Percentiles rank a stretch among this genome's conserved stretches.
phyloP scores from a whole-genome alignment of 1,140 invertebrate species.

The Rhagoletis pomonella region DNA sequence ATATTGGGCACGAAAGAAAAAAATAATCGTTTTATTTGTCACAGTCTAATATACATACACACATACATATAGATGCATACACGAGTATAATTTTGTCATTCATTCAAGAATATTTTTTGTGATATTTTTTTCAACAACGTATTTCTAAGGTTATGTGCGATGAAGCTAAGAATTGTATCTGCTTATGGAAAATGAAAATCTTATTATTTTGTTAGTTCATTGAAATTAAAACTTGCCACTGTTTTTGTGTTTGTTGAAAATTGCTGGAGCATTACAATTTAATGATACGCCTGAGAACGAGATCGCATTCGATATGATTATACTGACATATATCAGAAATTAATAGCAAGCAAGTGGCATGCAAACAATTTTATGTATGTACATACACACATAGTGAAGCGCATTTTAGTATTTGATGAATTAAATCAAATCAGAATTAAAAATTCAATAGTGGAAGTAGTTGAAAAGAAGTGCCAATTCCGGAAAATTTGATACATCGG shows the following conservation, averaged over 20 bases:
- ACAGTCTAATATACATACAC: too few relatives aligned
- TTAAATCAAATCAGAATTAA: too few relatives aligned
- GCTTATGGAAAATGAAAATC: constrained; percentile 4
- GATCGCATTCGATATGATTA: constrained; percentile 47
- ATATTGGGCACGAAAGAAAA: too few relatives aligned
- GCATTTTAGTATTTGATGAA: too few relatives aligned
- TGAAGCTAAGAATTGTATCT: constrained; percentile 43
- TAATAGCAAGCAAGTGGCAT: neutral
- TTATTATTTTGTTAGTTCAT: constrained; percentile 31
- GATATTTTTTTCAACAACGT: neutral
- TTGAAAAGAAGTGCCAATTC: too few relatives aligned
- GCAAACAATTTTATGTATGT: neutral
- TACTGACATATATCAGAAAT: neutral
- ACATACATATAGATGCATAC: too few relatives aligned
- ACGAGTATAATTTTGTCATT: neutral
- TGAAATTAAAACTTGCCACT: constrained; percentile 17
- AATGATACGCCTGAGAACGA: constrained; percentile 32
- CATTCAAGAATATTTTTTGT: neutral
- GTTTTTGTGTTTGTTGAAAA: constrained; percentile 16
- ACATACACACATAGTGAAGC: too few relatives aligned
- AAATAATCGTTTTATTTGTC: too few relatives aligned
- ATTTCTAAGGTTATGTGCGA: constrained; percentile 31
- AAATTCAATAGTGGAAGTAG: too few relatives aligned
- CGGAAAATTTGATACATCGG: too few relatives aligned
- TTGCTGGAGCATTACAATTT: constrained; percentile 39